Conservation (phyloP, 2,888 invertebrate species). For the Alsophila aescularia region DNA sequence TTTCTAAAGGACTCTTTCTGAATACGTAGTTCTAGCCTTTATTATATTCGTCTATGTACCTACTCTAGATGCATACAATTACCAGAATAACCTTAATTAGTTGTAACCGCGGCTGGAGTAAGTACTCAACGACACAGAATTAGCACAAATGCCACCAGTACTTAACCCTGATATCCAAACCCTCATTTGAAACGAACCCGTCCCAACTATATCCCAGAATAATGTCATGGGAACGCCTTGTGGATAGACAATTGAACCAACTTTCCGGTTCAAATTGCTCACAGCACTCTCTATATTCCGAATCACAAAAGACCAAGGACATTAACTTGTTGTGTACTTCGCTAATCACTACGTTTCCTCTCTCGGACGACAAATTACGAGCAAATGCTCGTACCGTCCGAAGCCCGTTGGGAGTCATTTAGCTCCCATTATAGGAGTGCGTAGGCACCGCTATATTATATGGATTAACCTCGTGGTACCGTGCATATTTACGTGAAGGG, state of each 20-base stretch:
- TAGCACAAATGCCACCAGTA: conserved; percentile 49
- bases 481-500: conserved; percentile 39
- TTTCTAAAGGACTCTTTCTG: too few relatives aligned
- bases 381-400: conserved; percentile 8
- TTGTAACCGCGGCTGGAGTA: conserved; percentile 21
- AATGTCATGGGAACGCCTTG: conserved; percentile 42
- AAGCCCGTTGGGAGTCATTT: conserved; percentile 4
- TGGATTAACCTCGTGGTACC: conserved; percentile 36
- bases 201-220: conserved; percentile 28
- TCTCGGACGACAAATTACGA: too few relatives aligned
- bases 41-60: neutral
- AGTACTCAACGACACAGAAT: conserved; percentile 32
- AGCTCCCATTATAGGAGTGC: neutral
- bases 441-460: conserved; percentile 26
- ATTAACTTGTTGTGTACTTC: conserved; percentile 25
- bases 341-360: conserved; percentile 23
- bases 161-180: conserved; percentile 57
- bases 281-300: conserved; percentile 34
- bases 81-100: conserved; percentile 14
- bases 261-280: conserved; percentile 40
- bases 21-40: too few relatives aligned
- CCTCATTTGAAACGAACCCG: conserved; percentile 26
- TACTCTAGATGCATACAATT: neutral
- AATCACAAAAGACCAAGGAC: conserved; percentile 29
- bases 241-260: conserved; percentile 47